Evolutionary conservation across 1,140 invertebrate genomes (phyloP).

Genomic region (Habropoda laboriosa): DNA sequence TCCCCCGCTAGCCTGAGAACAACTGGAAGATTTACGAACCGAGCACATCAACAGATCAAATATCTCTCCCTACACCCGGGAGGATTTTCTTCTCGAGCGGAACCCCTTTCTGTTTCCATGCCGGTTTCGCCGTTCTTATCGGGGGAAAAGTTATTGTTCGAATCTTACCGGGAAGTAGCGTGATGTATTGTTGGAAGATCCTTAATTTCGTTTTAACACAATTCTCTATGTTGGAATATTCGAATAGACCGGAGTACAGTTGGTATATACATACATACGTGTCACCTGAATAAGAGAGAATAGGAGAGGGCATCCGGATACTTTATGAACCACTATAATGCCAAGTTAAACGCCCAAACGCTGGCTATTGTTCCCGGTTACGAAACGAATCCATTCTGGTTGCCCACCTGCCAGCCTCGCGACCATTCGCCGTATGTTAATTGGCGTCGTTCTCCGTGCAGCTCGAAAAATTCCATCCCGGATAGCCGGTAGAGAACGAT

Average conservation of each 20-base stretch:
- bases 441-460: conserved; percentile 14
- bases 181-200: background rate
- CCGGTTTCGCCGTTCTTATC: background rate
- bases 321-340: conserved; percentile 56
- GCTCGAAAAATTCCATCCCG: background rate
- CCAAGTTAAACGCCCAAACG: conserved; percentile 54
- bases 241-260: too few species aligned
- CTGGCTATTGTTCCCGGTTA: conserved; percentile 54
- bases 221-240: too few species aligned
- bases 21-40: conserved; percentile 36
- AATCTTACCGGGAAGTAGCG: background rate
- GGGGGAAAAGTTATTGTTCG: background rate
- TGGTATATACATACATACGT: too few species aligned
- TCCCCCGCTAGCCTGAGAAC: background rate
- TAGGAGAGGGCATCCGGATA: conserved; percentile 17
- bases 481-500: too few species aligned
- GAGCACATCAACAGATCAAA: conserved; percentile 15
- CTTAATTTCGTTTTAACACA: background rate
- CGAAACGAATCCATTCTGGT: conserved; percentile 54
- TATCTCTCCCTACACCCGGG: conserved; percentile 6
- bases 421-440: conserved; percentile 20
- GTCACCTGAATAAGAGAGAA: background rate
- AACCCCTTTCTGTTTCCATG: background rate
- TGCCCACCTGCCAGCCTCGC: conserved; percentile 44
- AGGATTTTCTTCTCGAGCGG: background rate